Conservation (phyloP, 2,888 invertebrate species). For the Tanaodytes sp. region DNA sequence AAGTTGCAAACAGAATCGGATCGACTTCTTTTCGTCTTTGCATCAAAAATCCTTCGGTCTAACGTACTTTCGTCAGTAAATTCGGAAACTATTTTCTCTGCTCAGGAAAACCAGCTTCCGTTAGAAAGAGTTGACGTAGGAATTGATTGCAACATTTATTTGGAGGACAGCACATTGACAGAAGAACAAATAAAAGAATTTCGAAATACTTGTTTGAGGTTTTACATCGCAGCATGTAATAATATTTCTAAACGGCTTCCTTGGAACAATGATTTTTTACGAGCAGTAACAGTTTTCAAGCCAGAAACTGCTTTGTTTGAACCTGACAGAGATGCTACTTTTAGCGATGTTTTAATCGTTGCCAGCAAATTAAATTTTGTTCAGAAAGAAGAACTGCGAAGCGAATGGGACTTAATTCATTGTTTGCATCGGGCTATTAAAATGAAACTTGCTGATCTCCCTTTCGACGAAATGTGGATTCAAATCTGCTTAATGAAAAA, state of each 20-base stretch:
- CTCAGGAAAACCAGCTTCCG: not conserved
- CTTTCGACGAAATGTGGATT: slow-evolving; percentile 20
- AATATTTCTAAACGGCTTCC: slow-evolving; percentile 10
- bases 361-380: not conserved
- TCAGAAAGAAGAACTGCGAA: not conserved
- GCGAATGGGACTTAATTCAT: slow-evolving; percentile 3
- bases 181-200: not conserved
- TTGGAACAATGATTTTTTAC: slow-evolving; percentile 1
- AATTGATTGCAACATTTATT: not conserved
- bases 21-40: not conserved
- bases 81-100: slow-evolving; percentile 3
- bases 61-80: not conserved
- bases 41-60: not conserved
- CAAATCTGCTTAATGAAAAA: not conserved
- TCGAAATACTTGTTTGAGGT: slow-evolving; percentile 1
- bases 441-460: not conserved
- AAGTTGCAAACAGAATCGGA: slow-evolving; percentile 1
- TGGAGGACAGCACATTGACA: not conserved
- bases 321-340: slow-evolving; percentile 2
- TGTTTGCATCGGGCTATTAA: not conserved
- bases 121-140: not conserved
- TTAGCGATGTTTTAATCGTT: not conserved
- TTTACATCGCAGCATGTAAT: slow-evolving; percentile 10
- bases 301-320: slow-evolving; percentile 7
- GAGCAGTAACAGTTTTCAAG: slow-evolving; percentile 1